Evolutionary conservation across 2,113 vertebrate species (phyloP).

Genomic region (Prunella fulvescens): DNA sequence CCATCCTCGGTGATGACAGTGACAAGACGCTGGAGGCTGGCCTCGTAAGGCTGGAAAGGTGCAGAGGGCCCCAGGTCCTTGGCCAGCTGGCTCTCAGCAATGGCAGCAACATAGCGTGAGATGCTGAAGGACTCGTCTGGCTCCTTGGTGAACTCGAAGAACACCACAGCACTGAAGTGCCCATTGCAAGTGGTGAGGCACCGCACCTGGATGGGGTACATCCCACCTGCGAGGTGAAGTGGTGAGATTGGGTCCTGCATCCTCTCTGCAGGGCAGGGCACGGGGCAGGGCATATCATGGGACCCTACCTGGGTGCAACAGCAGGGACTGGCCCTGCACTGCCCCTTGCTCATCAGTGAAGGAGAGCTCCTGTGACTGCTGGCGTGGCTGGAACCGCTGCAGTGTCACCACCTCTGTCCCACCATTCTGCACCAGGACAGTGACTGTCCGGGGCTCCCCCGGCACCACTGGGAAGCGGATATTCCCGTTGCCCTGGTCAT

Average conservation of each 20-base stretch:
- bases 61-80: conserved; percentile 73
- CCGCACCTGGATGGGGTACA: conserved; percentile 70
- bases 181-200: conserved; percentile 73
- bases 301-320: conserved; percentile 75
- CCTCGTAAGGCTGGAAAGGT: conserved; percentile 70
- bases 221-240: conserved; percentile 61
- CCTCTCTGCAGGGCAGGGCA: rapidly evolving
- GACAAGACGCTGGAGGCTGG: neutral
- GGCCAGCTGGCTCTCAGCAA: conserved; percentile 70
- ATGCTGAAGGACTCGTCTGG: conserved; percentile 73
- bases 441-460: neutral
- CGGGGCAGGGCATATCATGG: rapidly evolving
- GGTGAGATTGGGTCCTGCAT: neutral
- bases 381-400: conserved; percentile 63
- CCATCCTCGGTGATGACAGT: conserved; percentile 72
- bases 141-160: conserved; percentile 79
- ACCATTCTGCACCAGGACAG: conserved; percentile 74
- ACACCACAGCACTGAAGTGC: conserved; percentile 70
- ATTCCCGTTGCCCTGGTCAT: conserved; percentile 56
- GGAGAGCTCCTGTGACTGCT: conserved; percentile 42
- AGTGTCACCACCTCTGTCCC: conserved; percentile 71
- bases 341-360: conserved; percentile 58
- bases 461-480: conserved; percentile 66
- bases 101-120: conserved; percentile 75
- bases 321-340: conserved; percentile 54